phyloP scores from a whole-genome alignment of 2,888 invertebrate species.

The Elysia crispata region DNA sequence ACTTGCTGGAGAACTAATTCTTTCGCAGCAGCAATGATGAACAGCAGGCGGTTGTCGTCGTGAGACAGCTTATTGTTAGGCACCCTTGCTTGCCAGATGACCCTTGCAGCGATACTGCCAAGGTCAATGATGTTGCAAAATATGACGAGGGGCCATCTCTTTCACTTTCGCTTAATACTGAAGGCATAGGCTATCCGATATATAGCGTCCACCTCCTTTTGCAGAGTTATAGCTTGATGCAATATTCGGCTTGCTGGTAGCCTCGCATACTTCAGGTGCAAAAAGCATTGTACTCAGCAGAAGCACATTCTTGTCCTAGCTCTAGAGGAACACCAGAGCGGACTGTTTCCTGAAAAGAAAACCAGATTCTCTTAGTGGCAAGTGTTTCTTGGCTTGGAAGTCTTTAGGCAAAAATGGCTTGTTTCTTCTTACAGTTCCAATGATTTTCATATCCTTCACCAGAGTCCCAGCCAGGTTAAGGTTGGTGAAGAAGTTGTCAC shows the following conservation, averaged over 20 bases:
- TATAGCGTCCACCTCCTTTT: conserved; percentile 49
- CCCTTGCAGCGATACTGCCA: no score
- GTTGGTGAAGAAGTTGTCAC: neutral
- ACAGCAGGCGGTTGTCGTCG: no score
- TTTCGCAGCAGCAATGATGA: no score
- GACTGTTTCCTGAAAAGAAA: neutral
- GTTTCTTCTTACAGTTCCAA: no score
- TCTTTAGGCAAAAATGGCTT: no score
- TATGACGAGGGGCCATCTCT: neutral
- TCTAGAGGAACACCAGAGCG: conserved; percentile 6
- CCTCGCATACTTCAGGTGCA: no score
- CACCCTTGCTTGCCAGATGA: no score
- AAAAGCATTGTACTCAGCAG: neutral
- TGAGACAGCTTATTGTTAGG: no score
- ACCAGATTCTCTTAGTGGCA: neutral
- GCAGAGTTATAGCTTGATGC: conserved; percentile 46
- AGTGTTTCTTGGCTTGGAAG: neutral
- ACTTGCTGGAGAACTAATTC: no score
- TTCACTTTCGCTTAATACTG: conserved; percentile 44
- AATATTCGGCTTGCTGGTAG: conserved; percentile 45
- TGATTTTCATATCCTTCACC: no score
- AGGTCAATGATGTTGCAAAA: no score
- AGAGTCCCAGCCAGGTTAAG: no score
- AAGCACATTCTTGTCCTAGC: neutral
- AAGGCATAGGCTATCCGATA: conserved; percentile 49